These are phyloP conservation scores for Atta texana DNA, from an alignment of 1,140 invertebrate genomes.

Conservation along the genomic window DNA sequence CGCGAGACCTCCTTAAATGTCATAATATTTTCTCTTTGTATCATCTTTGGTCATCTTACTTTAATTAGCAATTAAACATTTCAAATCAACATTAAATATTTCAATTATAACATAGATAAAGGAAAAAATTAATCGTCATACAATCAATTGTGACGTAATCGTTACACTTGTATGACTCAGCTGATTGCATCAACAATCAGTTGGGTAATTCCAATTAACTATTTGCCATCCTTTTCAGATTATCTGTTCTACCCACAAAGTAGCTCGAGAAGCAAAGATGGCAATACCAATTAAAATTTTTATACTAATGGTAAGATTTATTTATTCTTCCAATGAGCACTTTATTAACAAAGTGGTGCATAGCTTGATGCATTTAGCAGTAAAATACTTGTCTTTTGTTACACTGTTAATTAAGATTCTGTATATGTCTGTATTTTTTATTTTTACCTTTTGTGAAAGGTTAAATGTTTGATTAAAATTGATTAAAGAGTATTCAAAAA, in stretches of 20 bases:
- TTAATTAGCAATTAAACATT: background rate
- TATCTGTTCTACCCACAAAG: background rate
- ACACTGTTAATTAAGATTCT: background rate
- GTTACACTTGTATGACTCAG: background rate
- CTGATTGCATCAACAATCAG: conserved; percentile 2
- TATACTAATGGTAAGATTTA: background rate
- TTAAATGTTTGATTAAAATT: background rate
- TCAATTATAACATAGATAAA: background rate
- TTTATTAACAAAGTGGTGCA: background rate
- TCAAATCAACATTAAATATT: background rate
- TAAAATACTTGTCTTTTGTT: background rate
- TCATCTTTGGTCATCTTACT: background rate
- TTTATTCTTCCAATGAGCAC: background rate
- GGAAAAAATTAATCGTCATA: background rate
- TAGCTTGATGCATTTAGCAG: background rate
- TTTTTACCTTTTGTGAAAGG: background rate
- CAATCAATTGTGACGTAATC: background rate
- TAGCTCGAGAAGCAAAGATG: background rate
- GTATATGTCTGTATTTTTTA: background rate
- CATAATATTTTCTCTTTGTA: background rate
- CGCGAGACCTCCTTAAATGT: background rate
- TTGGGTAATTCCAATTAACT: background rate
- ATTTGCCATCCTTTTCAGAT: conserved; percentile 12
- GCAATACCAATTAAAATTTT: background rate
- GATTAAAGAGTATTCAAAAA: background rate